phyloP scores from a whole-genome alignment of 2,888 invertebrate genomes.

The Ormyrus pomaceus region DNA sequence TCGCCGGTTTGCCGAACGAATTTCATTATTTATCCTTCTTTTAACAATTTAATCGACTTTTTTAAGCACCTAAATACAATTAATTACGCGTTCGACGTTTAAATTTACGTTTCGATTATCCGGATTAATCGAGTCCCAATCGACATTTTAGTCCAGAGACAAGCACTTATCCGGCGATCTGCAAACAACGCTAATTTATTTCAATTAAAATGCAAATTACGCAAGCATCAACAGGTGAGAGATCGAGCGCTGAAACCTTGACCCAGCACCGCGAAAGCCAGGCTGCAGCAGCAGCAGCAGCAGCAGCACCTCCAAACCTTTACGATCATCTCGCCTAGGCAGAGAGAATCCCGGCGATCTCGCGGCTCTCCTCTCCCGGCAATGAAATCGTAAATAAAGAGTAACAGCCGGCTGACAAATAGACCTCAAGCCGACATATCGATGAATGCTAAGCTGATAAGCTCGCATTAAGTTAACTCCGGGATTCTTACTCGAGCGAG shows the following conservation, averaged over 20 bases:
- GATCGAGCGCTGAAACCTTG: neutral
- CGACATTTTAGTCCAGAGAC: no score
- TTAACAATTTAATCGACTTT: no score
- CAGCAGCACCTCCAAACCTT: no score
- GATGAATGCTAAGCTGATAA: slow-evolving; percentile 50
- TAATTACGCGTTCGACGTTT: no score
- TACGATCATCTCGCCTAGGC: no score
- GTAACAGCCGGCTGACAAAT: slow-evolving; percentile 49
- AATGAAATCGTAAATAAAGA: slow-evolving; percentile 45
- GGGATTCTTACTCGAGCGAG: slow-evolving; percentile 43
- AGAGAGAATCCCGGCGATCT: neutral
- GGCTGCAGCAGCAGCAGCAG: neutral
- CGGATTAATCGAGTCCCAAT: no score
- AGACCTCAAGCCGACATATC: slow-evolving; percentile 28
- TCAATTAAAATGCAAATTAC: neutral
- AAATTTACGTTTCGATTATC: no score
- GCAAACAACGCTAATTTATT: neutral
- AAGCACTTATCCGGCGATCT: neutral
- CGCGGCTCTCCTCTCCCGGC: neutral
- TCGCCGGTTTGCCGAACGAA: no score
- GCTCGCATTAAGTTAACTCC: slow-evolving; percentile 43
- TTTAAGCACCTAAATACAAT: no score
- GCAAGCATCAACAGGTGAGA: neutral
- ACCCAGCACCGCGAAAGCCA: neutral
- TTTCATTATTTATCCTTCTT: no score